A percentile compares a stretch with the other conserved stretches of the same genome.
phyloP scores from a whole-genome alignment of 2,888 invertebrate species.

The Melipona beecheii region DNA sequence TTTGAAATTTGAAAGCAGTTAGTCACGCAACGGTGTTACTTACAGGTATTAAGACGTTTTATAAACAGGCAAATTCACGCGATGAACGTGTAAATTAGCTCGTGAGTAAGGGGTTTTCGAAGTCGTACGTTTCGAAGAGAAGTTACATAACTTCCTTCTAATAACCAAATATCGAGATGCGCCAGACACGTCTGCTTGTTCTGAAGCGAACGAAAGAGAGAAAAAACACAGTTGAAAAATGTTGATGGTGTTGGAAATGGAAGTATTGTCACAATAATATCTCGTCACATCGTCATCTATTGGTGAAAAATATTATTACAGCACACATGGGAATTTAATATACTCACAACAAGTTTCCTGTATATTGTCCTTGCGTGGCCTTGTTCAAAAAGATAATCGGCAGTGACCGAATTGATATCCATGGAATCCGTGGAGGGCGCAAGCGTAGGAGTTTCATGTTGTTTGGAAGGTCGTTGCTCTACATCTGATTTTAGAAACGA shows the following conservation, averaged over 20 bases:
- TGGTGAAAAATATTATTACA: too few species aligned
- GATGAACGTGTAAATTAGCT: background rate
- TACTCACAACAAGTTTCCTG: background rate
- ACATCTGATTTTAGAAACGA: conserved; percentile 83
- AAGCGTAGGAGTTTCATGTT: conserved; percentile 75
- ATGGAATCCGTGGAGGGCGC: conserved; percentile 54
- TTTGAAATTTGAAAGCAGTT: conserved; percentile 9
- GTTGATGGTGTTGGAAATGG: conserved; percentile 5
- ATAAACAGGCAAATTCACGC: background rate
- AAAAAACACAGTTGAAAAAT: background rate
- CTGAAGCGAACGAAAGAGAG: background rate
- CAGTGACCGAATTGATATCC: conserved; percentile 44
- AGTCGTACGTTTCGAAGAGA: conserved; percentile 6
- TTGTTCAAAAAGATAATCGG: conserved; percentile 47
- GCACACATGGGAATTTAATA: background rate
- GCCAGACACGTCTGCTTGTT: conserved; percentile 29
- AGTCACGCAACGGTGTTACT: background rate
- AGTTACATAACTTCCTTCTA: conserved; percentile 25
- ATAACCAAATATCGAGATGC: conserved; percentile 26
- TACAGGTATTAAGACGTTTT: background rate
- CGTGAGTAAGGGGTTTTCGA: background rate
- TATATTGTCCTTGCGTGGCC: conserved; percentile 20
- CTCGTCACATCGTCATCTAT: background rate
- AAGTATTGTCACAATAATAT: conserved; percentile 28
- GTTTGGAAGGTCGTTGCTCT: conserved; percentile 83